Conservation (phyloP, 1,140 invertebrate species). For the Philotrypesis tridentata region DNA sequence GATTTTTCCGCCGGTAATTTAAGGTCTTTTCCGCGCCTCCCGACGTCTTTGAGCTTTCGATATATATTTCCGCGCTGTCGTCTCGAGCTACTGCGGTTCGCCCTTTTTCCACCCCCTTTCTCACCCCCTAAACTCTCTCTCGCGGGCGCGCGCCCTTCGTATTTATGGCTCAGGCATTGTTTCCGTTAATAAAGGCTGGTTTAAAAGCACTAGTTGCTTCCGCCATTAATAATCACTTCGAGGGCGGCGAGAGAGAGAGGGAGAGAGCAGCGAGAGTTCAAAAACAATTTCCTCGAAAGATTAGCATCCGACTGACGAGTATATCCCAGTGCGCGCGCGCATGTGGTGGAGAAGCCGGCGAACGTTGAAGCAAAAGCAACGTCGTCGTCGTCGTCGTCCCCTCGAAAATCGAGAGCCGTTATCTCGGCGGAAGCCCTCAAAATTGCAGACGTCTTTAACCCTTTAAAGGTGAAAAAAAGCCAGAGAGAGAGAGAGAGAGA, state of each 20-base stretch:
- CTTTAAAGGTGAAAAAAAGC: background rate
- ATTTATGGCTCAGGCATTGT: background rate
- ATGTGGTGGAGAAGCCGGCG: background rate
- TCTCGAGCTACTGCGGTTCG: background rate
- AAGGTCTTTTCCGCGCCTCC: background rate
- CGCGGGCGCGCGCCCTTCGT: background rate
- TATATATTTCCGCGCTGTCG: background rate
- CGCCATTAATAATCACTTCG: background rate
- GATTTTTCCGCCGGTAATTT: conserved; percentile 13
- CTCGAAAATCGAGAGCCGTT: background rate
- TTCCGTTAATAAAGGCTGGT: background rate
- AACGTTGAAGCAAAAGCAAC: background rate
- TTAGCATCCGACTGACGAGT: background rate
- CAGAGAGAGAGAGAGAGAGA: background rate
- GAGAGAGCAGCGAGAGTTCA: too few relatives aligned
- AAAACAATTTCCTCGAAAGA: background rate
- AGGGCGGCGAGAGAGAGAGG: too few relatives aligned
- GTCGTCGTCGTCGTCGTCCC: background rate
- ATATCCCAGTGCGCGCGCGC: too few relatives aligned
- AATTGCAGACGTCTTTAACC: background rate
- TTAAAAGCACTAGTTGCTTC: background rate
- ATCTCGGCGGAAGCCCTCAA: conserved; percentile 1
- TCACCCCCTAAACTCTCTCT: too few relatives aligned
- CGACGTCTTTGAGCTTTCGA: background rate
- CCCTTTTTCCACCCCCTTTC: too few relatives aligned